Conservation (phyloP, 1,140 invertebrate genomes). For the Ips nitidus region DNA sequence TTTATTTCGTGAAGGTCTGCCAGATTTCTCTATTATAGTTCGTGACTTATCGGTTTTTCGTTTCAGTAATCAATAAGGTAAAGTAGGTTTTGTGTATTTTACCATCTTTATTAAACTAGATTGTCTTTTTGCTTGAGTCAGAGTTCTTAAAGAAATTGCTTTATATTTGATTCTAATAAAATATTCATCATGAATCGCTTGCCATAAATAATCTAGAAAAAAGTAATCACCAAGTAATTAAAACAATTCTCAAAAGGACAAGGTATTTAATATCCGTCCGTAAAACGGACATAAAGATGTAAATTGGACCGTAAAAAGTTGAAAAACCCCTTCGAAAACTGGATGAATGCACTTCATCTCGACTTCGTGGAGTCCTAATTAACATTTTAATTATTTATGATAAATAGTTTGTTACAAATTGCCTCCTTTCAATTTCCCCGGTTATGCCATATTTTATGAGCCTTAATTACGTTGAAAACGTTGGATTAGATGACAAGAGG, state of each 20-base stretch:
- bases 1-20: too few relatives aligned
- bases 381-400: conserved; percentile 35
- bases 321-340: conserved; percentile 18
- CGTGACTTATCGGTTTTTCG: too few relatives aligned
- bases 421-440: conserved; percentile 30
- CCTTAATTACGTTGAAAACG: conserved; percentile 29
- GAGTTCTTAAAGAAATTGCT: too few relatives aligned
- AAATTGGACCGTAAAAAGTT: conserved; percentile 18
- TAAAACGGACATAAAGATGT: conserved; percentile 35
- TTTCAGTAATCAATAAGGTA: too few relatives aligned
- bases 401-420: conserved; percentile 36
- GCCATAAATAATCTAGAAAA: too few relatives aligned
- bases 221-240: conserved; percentile 3
- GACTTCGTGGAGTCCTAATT: conserved; percentile 31
- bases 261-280: conserved; percentile 26
- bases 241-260: conserved; percentile 26
- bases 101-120: too few relatives aligned
- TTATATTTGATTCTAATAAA: too few relatives aligned
- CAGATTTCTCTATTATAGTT: too few relatives aligned
- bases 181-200: too few relatives aligned
- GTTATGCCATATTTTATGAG: conserved; percentile 24
- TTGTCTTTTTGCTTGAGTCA: too few relatives aligned
- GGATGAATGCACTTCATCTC: conserved; percentile 10
- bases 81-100: too few relatives aligned
- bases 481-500: conserved; percentile 30